These are phyloP conservation scores for Chlorodrepanis virens DNA, from an alignment of 2,113 vertebrate genomes.

Conservation along the genomic window DNA sequence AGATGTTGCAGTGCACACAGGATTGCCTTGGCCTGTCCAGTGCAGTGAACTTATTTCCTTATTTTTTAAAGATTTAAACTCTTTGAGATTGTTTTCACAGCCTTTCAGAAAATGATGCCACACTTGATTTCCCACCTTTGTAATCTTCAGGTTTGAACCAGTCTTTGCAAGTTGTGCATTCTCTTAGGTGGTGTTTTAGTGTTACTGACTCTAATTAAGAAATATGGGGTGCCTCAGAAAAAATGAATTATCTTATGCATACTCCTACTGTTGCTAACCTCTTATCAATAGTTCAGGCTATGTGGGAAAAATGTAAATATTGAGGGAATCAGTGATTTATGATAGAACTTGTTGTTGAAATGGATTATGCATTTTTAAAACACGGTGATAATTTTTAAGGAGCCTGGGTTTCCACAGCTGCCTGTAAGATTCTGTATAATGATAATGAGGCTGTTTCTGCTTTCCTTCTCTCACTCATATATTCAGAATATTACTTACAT, in stretches of 20 bases:
- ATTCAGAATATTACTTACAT: neutral
- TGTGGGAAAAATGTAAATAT: neutral
- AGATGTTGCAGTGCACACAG: neutral
- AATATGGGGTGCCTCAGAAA: neutral
- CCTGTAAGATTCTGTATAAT: neutral
- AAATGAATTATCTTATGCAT: neutral
- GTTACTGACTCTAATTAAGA: neutral
- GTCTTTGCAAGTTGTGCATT: neutral
- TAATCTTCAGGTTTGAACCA: neutral
- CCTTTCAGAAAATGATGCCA: neutral
- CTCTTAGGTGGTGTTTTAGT: neutral
- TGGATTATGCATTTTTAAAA: neutral
- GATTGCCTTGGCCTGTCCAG: neutral
- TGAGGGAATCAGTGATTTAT: neutral
- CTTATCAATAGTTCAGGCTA: neutral
- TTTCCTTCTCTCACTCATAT: neutral
- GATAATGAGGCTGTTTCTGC: neutral
- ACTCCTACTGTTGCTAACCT: neutral
- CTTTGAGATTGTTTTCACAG: neutral
- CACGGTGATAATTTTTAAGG: neutral
- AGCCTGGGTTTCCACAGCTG: neutral
- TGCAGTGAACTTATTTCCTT: neutral
- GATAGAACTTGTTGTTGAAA: neutral
- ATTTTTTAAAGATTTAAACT: neutral
- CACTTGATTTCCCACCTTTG: neutral